A percentile compares a stretch with the other conserved stretches of the same genome.
These are phyloP conservation scores for Spinus pinus DNA, from an alignment of 2,797 vertebrate genomes.

Conservation along the genomic window DNA sequence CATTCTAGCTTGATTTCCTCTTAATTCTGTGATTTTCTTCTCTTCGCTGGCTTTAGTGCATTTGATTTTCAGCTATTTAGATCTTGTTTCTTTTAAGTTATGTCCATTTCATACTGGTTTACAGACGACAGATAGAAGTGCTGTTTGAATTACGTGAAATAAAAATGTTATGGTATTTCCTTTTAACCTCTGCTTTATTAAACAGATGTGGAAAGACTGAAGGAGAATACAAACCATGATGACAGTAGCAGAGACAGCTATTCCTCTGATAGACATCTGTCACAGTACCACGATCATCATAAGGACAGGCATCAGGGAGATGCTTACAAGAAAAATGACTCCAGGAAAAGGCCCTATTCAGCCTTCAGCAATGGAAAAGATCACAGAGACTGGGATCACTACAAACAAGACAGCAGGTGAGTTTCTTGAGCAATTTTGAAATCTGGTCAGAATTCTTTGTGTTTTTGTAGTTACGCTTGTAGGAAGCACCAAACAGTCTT, in stretches of 20 bases:
- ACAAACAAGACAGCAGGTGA: constrained; percentile 82
- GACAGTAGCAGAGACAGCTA: constrained; percentile 98
- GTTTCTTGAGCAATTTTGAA: not conserved
- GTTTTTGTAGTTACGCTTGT: not conserved
- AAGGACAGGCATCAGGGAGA: constrained; percentile 88
- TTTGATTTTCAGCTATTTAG: not conserved
- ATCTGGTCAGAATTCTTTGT: not conserved
- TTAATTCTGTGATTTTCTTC: not conserved
- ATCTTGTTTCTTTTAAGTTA: not conserved
- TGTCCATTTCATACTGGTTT: not conserved
- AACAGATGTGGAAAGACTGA: constrained; percentile 90
- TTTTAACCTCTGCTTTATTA: constrained; percentile 39
- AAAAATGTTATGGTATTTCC: not conserved
- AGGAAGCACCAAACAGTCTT: not conserved
- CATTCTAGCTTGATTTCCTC: not conserved
- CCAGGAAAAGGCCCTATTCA: constrained; percentile 89
- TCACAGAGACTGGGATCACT: constrained; percentile 86
- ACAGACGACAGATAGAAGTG: not conserved
- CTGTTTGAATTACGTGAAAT: not conserved
- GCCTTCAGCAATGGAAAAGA: constrained; percentile 97
- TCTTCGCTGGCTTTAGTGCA: not conserved
- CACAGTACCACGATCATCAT: constrained; percentile 84
- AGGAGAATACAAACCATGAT: constrained; percentile 91
- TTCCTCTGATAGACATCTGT: constrained; percentile 88
- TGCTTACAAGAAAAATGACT: constrained; percentile 83